Evolutionary conservation across 2,888 invertebrate genomes (phyloP), one percentile per base, ranked within the genome.

Genomic region (Chalcis sispes): DNA sequence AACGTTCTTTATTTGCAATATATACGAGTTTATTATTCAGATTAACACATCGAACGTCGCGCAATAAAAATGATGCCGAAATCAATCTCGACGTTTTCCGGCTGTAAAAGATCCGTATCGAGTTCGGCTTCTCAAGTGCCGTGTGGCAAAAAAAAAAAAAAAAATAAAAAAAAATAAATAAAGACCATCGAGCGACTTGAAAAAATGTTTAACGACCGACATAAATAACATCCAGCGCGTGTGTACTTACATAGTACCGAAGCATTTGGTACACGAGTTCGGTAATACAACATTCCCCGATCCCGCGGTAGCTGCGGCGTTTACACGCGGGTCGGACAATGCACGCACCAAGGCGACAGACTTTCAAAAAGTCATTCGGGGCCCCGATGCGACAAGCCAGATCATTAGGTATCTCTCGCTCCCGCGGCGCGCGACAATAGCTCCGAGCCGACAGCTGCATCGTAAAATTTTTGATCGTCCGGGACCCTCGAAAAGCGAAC

Each of bases 351-450:
- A 46, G 42, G 50, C 59, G 72, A 74, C 72, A 80, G 77, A 79
- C 75, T 81, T 80, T 81, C 79, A 80, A 81, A 81, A 81, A 80
- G 79, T 81, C 79, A 80, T 81, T 78, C 77, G 25, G 67, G 27
- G 32, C 3, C 70, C 29, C 62, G 67, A 67, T n/a, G n/a, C n/a
- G 77, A 80, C 79, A 79, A 75, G 76, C 78, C 77, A 56, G 72
- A 80, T 80, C 80, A 80, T 80, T 81, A 80, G 78, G 75, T 78
- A 70, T 79, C 72, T 73, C 56, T 8, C 54, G 42, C 79, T 70
- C 79, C 77, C 75, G 74, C 74, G 27, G 75, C n/a, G 64, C n/a
- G 50, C 59, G 66, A 77, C 75, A 75, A 72, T 67, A 20, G 25
- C 62, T 18, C 29, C 18, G 32, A 15, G 10, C 61, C 54, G 70